Evolutionary conservation across 2,888 invertebrate genomes (phyloP), one percentile per base, ranked within the genome.

Genomic region (Lasioglossum vierecki): DNA sequence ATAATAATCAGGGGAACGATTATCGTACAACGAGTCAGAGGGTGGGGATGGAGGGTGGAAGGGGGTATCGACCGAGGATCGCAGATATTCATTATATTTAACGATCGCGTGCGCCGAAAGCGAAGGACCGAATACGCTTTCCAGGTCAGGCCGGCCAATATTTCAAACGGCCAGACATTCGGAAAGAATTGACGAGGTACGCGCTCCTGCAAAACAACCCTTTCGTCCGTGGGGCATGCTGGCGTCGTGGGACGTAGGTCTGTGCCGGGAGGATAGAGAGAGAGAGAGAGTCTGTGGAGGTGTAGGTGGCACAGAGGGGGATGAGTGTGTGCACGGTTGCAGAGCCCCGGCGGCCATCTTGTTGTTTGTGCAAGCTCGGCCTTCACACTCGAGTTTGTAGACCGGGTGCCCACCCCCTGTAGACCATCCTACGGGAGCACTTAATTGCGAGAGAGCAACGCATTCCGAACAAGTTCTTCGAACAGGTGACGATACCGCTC

Each of bases 341-440:
- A 88, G 57, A 57, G 90, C 76, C 76, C 63, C 88, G 91, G 92
- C 93, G 89, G 94, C 94, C 94, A 94, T 94, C 92, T 94, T 94
- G 94, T 94, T 94, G 94, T 94, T 94, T 94, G 94, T 93, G 93
- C 93, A 94, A 93, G 91, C 92, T 92, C 92, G 89, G 91, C 91
- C 90, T 88, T 91, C 89, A 90, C 91, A 92, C 90, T 91, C 90
- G 90, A 88, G 89, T 88, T 89, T 85, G 79, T 79, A 80, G 80
- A 73, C 82, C 57, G 83, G 83, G 30, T 30, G 63, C 30, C 88
- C 90, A 88, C 78, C 84, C 85, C 85, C 85, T 83, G 88, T 53
- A 84, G 80, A 87, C 84, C 72, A 79, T 83, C 76, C 90, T 79
- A 88, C 84, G 82, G 86, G 84, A 68, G 83, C 85, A 82, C 76